These are phyloP conservation scores for Yponomeuta evonymella DNA, from an alignment of 2,888 invertebrate genomes.

Conservation along the genomic window DNA sequence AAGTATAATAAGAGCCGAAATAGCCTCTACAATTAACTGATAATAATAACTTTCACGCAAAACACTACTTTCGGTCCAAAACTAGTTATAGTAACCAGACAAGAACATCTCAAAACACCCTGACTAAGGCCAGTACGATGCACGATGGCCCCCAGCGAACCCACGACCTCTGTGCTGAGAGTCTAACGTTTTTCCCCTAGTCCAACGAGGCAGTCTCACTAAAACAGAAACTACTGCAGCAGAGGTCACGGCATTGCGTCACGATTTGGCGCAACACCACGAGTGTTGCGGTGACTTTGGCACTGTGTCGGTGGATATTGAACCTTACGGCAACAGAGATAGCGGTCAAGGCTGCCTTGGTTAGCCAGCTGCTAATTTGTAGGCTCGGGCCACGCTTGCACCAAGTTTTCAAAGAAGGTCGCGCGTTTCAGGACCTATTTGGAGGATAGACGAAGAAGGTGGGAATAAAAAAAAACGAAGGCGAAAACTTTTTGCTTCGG, in stretches of 20 bases:
- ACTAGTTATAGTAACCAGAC: too few relatives aligned
- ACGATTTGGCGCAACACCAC: slow-evolving; percentile 7
- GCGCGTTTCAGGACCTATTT: background rate
- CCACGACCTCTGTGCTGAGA: background rate
- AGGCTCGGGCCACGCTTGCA: background rate
- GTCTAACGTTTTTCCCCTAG: too few relatives aligned
- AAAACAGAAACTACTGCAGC: background rate
- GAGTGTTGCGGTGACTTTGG: slow-evolving; percentile 4
- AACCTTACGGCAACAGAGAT: background rate
- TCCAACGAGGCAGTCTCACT: too few relatives aligned
- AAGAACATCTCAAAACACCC: too few relatives aligned
- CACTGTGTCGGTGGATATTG: slow-evolving; percentile 7
- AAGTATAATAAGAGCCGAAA: too few relatives aligned
- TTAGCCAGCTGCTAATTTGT: background rate
- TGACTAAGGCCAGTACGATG: too few relatives aligned
- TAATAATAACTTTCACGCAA: too few relatives aligned
- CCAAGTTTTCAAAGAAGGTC: background rate
- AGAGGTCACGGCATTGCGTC: slow-evolving; percentile 13
- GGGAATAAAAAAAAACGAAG: too few relatives aligned
- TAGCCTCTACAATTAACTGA: too few relatives aligned
- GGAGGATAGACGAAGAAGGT: background rate
- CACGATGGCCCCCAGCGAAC: too few relatives aligned
- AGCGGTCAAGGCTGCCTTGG: slow-evolving; percentile 8
- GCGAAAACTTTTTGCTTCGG: too few relatives aligned
- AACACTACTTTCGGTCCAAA: too few relatives aligned